A percentile compares a stretch with the other conserved stretches of the same genome.
Evolutionary conservation across 2,888 invertebrate genomes (phyloP).

Genomic region (Glomeris marginata): DNA sequence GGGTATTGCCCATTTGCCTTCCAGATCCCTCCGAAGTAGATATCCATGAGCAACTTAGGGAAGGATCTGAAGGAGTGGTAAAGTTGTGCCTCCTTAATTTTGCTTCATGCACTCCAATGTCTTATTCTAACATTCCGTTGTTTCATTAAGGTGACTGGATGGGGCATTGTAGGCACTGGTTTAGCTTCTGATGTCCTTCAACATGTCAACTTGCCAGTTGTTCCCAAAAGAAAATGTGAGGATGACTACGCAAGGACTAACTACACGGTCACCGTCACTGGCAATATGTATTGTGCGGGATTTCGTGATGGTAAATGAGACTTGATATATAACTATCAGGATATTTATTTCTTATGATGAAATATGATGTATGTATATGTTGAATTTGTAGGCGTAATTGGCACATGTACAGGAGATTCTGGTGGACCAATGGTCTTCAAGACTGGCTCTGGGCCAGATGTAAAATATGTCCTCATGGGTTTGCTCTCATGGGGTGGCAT

Average conservation of each 20-base stretch:
- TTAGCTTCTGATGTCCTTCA: conserved; percentile 15
- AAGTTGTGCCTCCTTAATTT: conserved; percentile 1
- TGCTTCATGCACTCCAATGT: neutral
- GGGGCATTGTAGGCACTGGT: conserved; percentile 18
- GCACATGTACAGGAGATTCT: conserved; percentile 11
- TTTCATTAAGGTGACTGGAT: conserved; percentile 16
- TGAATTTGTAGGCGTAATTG: conserved; percentile 4
- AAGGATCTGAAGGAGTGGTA: conserved; percentile 16
- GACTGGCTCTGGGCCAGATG: neutral
- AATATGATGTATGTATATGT: conserved; percentile 1
- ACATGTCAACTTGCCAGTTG: conserved; percentile 17
- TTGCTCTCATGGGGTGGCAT: conserved; percentile 6
- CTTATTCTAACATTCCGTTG: neutral
- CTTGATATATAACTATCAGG: neutral
- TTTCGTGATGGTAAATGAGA: conserved; percentile 3
- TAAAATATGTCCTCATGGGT: conserved; percentile 1
- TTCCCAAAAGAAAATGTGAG: conserved; percentile 15
- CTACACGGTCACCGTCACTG: conserved; percentile 5
- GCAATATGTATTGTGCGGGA: conserved; percentile 12
- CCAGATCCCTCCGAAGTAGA: conserved; percentile 13
- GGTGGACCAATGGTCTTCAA: conserved; percentile 10
- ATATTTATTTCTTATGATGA: neutral
- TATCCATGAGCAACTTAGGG: conserved; percentile 13
- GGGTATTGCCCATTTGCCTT: conserved; percentile 18
- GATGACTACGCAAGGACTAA: conserved; percentile 13